Evolutionary conservation across 2,888 invertebrate genomes (phyloP).

Genomic region (Anthrax anthrax): DNA sequence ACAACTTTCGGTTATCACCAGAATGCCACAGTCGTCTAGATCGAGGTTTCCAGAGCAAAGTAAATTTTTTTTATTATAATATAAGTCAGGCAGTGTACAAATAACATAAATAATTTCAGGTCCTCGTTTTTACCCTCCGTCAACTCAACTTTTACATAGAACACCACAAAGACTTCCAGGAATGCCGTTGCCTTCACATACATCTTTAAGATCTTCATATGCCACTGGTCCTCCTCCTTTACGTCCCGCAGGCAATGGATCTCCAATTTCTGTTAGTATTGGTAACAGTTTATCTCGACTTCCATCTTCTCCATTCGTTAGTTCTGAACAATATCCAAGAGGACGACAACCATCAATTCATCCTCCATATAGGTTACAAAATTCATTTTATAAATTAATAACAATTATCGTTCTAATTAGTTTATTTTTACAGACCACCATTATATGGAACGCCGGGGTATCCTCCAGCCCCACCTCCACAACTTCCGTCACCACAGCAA

Average conservation of each 20-base stretch:
- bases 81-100: too few relatives aligned
- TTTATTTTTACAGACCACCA: conserved; percentile 20
- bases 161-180: conserved; percentile 4
- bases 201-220: conserved; percentile 25
- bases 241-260: conserved; percentile 1
- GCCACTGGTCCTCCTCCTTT: conserved; percentile 27
- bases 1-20: conserved; percentile 45
- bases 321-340: conserved; percentile 1
- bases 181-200: conserved; percentile 12
- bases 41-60: conserved; percentile 17
- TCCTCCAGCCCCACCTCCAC: conserved; percentile 21
- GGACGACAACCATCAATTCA: conserved; percentile 3
- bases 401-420: background rate
- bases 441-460: conserved; percentile 30
- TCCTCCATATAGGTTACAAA: conserved; percentile 26
- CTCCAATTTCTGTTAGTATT: background rate
- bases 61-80: conserved; percentile 9
- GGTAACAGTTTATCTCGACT: conserved; percentile 3
- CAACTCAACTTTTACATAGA: conserved; percentile 10
- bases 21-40: conserved; percentile 39
- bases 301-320: conserved; percentile 4
- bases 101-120: conserved; percentile 2
- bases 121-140: conserved; percentile 9
- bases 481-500: conserved; percentile 5
- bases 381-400: background rate